A percentile compares a stretch with the other conserved stretches of the same genome.
Evolutionary conservation across 2,888 invertebrate genomes (phyloP).

Genomic region (Andrena fulva): DNA sequence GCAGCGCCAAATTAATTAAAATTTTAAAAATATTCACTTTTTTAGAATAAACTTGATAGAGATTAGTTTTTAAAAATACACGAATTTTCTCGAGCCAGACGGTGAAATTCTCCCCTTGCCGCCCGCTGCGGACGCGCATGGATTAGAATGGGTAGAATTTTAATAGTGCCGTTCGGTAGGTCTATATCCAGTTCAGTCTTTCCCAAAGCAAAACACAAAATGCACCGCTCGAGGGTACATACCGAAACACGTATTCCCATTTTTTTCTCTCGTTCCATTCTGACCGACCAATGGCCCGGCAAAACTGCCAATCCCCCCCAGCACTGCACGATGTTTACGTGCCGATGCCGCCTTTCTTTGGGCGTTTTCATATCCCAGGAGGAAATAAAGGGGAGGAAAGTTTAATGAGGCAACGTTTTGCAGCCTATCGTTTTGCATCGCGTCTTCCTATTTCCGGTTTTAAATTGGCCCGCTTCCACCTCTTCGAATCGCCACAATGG

Average conservation of each 20-base stretch:
- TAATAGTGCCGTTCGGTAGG: neutral
- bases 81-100: neutral
- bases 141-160: neutral
- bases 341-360: constrained; percentile 17
- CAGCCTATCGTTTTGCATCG: neutral
- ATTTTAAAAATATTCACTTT: neutral
- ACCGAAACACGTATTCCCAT: constrained; percentile 17
- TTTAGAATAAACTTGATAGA: too few species aligned
- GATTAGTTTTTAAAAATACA: neutral
- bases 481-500: neutral
- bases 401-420: constrained; percentile 15
- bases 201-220: constrained; percentile 7
- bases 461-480: neutral
- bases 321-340: constrained; percentile 19
- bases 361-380: neutral
- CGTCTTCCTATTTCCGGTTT: neutral
- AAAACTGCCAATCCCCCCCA: constrained; percentile 43
- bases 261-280: constrained; percentile 31
- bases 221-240: constrained; percentile 10
- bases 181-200: neutral
- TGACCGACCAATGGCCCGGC: constrained; percentile 36
- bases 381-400: constrained; percentile 10
- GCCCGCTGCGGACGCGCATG: too few species aligned
- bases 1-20: neutral
- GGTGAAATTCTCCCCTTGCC: too few species aligned